These are phyloP conservation scores for Lycodopsis pacificus DNA, from an alignment of 2,797 vertebrate genomes.

Conservation along the genomic window DNA sequence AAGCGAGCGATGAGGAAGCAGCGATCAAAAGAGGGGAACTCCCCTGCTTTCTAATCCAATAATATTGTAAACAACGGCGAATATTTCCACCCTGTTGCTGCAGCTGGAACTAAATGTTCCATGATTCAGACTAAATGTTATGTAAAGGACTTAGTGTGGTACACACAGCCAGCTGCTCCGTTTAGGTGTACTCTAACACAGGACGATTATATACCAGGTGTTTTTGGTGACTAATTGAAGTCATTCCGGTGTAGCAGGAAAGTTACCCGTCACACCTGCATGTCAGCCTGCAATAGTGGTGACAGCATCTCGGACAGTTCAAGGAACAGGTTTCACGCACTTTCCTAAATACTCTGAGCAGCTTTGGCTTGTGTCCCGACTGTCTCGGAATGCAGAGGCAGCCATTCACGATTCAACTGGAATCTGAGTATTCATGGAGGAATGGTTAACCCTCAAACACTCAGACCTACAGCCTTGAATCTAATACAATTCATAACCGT, in stretches of 20 bases:
- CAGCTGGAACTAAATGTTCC: slow-evolving; percentile 4
- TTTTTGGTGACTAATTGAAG: slow-evolving; percentile 46
- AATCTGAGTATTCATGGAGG: slow-evolving; percentile 10
- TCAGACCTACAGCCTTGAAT: neutral
- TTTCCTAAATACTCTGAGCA: neutral
- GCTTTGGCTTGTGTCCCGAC: neutral
- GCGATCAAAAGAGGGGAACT: neutral
- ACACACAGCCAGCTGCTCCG: slow-evolving; percentile 25
- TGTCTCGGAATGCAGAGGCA: slow-evolving; percentile 22
- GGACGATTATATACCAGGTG: slow-evolving; percentile 4
- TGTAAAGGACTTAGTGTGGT: slow-evolving; percentile 59
- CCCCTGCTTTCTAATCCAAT: slow-evolving; percentile 25
- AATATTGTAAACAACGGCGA: neutral
- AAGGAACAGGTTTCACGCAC: neutral
- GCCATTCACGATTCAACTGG: slow-evolving; percentile 10
- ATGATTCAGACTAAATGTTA: slow-evolving; percentile 60
- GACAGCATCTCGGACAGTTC: neutral
- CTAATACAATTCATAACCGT: neutral
- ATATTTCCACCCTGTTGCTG: slow-evolving; percentile 1
- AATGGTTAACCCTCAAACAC: neutral
- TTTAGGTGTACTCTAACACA: slow-evolving; percentile 19
- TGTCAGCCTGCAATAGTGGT: neutral
- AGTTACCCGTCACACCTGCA: slow-evolving; percentile 29
- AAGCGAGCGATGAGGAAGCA: slow-evolving; percentile 48
- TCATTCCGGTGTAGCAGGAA: slow-evolving; percentile 15